A percentile compares a stretch with the other conserved stretches of the same genome.
phyloP scores from a whole-genome alignment of 2,888 invertebrate species.

The Ctenicera cuprea region DNA sequence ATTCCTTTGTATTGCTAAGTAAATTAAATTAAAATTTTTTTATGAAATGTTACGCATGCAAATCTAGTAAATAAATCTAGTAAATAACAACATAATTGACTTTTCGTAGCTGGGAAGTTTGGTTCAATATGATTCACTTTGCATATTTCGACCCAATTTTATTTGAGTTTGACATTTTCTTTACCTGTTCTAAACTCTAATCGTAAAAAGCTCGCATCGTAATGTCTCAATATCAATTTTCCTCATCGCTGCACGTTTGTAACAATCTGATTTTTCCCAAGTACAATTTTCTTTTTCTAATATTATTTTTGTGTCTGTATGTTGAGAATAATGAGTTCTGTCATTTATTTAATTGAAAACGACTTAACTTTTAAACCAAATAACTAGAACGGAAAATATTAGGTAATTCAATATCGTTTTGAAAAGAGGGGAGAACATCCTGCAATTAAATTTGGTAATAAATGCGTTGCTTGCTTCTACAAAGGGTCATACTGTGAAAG shows the following conservation, averaged over 20 bases:
- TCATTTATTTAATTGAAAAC: background rate
- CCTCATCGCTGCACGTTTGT: background rate
- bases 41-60: too few species aligned
- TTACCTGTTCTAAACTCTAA: background rate
- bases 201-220: background rate
- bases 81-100: too few species aligned
- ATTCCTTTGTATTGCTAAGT: too few species aligned
- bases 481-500: constrained; percentile 14
- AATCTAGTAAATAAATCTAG: too few species aligned
- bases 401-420: constrained; percentile 9
- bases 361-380: constrained; percentile 18
- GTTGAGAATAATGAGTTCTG: background rate
- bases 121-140: too few species aligned
- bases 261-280: background rate
- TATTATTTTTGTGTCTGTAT: background rate
- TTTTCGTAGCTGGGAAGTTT: too few species aligned
- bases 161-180: background rate
- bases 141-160: too few species aligned
- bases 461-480: background rate
- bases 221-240: background rate
- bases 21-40: too few species aligned
- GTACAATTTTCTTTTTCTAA: background rate
- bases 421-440: constrained; percentile 23
- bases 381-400: constrained; percentile 13
- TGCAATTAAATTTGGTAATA: constrained; percentile 23